These are phyloP conservation scores for Tenualosa thibaudeaui DNA, from an alignment of 2,797 vertebrate genomes.

Conservation along the genomic window DNA sequence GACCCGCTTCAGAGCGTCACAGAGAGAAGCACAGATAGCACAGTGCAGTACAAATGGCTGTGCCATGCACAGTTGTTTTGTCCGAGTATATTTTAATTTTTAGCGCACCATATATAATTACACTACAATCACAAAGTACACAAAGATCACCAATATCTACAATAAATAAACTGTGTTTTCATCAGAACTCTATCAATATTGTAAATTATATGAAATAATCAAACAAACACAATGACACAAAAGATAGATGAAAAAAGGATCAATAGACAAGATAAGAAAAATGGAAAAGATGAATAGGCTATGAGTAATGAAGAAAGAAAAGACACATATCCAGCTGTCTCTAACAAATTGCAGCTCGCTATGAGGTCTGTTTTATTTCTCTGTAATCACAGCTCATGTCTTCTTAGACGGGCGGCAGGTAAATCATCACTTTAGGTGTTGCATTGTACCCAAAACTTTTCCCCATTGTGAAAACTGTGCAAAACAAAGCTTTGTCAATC, in stretches of 20 bases:
- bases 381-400: neutral
- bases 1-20: neutral
- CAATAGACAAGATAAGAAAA: conserved; percentile 21
- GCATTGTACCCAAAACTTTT: neutral
- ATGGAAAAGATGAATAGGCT: neutral
- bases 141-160: neutral
- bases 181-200: neutral
- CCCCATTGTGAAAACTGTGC: neutral
- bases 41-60: neutral
- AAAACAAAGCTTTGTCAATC: neutral
- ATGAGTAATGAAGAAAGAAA: neutral
- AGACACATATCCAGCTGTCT: neutral
- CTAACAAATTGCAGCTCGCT: neutral
- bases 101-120: neutral
- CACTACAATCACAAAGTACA: neutral
- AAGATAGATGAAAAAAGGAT: conserved; percentile 28
- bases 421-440: neutral
- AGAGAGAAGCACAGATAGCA: neutral
- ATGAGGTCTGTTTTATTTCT: neutral
- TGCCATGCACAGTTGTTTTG: neutral
- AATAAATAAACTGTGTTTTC: neutral
- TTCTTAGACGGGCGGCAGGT: neutral
- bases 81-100: too few species aligned
- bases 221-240: neutral
- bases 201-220: neutral